Conservation (phyloP, 30 jellyfish, hydroid and myxozoan species). For the Turritopsis rubra region DNA sequence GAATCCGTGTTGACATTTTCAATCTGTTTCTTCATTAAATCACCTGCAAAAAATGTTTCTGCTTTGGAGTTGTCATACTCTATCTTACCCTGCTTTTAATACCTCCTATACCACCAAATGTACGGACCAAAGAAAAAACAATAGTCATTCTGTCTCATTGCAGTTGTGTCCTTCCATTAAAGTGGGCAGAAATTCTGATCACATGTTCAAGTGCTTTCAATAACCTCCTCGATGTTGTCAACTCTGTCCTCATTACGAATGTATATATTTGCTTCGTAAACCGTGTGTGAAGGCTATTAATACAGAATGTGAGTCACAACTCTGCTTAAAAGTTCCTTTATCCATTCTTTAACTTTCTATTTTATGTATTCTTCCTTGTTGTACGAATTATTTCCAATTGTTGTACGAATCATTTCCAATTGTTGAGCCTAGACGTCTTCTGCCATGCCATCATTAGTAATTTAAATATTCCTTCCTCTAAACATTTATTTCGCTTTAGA, state of each 20-base stretch:
- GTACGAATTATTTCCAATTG: no score
- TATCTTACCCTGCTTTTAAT: not conserved
- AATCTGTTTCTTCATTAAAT: no score
- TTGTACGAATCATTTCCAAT: not conserved
- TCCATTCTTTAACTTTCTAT: not conserved
- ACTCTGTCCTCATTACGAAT: no score
- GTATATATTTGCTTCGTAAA: not conserved
- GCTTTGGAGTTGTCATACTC: not conserved
- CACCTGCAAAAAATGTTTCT: no score
- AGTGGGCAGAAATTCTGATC: not conserved
- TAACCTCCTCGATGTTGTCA: not conserved
- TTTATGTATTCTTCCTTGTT: no score
- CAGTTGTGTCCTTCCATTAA: not conserved
- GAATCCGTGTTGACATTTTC: no score
- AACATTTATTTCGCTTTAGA: not conserved
- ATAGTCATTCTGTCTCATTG: not conserved
- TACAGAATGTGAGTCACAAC: not conserved
- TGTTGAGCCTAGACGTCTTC: not conserved
- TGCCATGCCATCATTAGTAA: not conserved
- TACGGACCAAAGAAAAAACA: not conserved
- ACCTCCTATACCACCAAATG: not conserved
- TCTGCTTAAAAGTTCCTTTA: not conserved
- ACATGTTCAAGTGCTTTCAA: not conserved
- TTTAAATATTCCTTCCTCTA: not conserved
- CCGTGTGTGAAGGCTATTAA: conserved; percentile 5